phyloP scores from a whole-genome alignment of 1,140 invertebrate species.

The Portunus trituberculatus region DNA sequence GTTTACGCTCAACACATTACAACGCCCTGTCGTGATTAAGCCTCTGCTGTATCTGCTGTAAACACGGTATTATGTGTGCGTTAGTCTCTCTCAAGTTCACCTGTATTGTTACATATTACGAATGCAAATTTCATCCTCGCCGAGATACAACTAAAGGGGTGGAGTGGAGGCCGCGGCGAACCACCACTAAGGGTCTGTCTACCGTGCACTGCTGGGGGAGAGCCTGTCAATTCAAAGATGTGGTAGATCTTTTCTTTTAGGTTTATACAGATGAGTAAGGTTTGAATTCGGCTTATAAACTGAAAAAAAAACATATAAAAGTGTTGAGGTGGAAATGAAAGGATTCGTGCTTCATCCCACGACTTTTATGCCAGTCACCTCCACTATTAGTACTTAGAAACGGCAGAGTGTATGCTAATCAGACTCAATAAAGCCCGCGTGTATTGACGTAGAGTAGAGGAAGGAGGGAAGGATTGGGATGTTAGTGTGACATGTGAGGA shows the following conservation, averaged over 20 bases:
- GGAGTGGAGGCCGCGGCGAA: neutral
- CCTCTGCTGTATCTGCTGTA: slow-evolving; percentile 1
- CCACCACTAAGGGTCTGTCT: neutral
- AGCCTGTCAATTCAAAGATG: neutral
- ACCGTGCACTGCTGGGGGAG: neutral
- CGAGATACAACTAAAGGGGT: neutral
- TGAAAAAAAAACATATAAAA: too few species aligned
- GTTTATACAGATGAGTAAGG: neutral
- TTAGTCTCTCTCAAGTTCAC: slow-evolving; percentile 6
- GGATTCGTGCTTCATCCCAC: neutral
- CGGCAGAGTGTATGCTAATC: neutral
- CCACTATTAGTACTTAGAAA: neutral
- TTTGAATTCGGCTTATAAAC: neutral
- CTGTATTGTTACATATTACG: slow-evolving; percentile 12
- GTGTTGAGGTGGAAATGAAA: neutral
- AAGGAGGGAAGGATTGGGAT: slow-evolving; percentile 3
- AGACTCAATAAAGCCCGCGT: neutral
- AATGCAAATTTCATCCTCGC: neutral
- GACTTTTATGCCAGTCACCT: neutral
- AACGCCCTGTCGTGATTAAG: neutral
- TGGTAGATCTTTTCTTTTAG: neutral
- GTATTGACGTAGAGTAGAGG: neutral
- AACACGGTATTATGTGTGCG: slow-evolving; percentile 10
- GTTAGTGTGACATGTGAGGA: neutral
- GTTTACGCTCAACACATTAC: neutral